These are phyloP conservation scores for Platyscapa corneri DNA, from an alignment of 1,140 invertebrate species.

Conservation along the genomic window DNA sequence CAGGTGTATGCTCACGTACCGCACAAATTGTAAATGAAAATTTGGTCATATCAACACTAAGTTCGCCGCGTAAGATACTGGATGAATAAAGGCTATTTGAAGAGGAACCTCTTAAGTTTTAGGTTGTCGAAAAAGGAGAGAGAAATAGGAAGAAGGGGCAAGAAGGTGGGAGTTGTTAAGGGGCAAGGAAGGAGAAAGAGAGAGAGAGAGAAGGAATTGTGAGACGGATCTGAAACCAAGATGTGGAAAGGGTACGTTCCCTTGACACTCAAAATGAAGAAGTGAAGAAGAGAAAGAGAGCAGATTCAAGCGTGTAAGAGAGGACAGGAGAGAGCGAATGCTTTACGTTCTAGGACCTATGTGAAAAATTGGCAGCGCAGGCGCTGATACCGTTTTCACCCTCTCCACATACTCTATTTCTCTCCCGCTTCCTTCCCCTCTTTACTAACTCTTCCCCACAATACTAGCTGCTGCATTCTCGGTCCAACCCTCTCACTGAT, in stretches of 20 bases:
- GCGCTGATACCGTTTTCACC: constrained; percentile 54
- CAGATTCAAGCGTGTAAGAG: background rate
- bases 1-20: constrained; percentile 6
- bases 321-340: background rate
- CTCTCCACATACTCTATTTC: constrained; percentile 20
- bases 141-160: background rate
- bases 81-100: constrained; percentile 8
- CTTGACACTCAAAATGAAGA: background rate
- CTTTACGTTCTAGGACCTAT: constrained; percentile 52
- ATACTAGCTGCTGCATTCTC: constrained; percentile 49
- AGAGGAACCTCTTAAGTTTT: background rate
- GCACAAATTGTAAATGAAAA: background rate
- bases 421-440: constrained; percentile 32
- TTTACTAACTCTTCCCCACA: background rate
- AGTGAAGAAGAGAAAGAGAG: background rate
- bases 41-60: constrained; percentile 17
- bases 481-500: constrained; percentile 54
- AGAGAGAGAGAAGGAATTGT: background rate
- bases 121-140: background rate
- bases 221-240: background rate
- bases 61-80: background rate
- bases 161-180: background rate
- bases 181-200: background rate
- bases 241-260: background rate
- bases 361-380: constrained; percentile 65